Percentiles rank a stretch among this genome's conserved stretches.
phyloP scores from a whole-genome alignment of 92 coral and sea anemone genomes.

The Metridium senile region DNA sequence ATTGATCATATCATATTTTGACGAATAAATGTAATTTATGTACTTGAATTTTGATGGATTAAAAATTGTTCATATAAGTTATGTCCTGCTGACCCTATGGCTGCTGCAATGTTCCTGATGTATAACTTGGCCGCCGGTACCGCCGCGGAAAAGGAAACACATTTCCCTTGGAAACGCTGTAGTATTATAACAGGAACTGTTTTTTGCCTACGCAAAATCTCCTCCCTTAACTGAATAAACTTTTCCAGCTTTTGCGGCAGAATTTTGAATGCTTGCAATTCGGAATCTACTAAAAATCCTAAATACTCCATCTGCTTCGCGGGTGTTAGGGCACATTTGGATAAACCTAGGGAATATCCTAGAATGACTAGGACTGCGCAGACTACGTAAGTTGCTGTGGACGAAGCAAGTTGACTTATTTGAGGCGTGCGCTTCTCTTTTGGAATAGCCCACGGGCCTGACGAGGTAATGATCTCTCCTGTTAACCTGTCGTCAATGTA shows the following conservation, averaged over 20 bases:
- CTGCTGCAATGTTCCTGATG: too few species aligned
- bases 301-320: conserved; percentile 5
- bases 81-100: too few species aligned
- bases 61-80: too few species aligned
- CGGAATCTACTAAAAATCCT: conserved; percentile 27
- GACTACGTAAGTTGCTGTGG: conserved; percentile 28
- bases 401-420: conserved; percentile 43
- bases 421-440: conserved; percentile 5
- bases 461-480: conserved; percentile 35
- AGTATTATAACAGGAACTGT: too few species aligned
- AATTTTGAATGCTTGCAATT: conserved; percentile 19
- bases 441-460: conserved; percentile 45
- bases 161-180: too few species aligned
- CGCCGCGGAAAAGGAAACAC: too few species aligned
- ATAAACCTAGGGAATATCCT: conserved; percentile 32
- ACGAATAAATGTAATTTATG: too few species aligned
- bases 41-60: too few species aligned
- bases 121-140: too few species aligned
- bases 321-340: conserved; percentile 33
- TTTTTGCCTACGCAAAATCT: too few species aligned
- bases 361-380: conserved; percentile 15
- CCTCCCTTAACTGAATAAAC: conserved; percentile 19
- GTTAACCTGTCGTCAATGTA: conserved; percentile 58
- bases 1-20: too few species aligned
- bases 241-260: conserved; percentile 15